phyloP scores from a whole-genome alignment of 2,113 vertebrate species.

The Synodontis membranacea region DNA sequence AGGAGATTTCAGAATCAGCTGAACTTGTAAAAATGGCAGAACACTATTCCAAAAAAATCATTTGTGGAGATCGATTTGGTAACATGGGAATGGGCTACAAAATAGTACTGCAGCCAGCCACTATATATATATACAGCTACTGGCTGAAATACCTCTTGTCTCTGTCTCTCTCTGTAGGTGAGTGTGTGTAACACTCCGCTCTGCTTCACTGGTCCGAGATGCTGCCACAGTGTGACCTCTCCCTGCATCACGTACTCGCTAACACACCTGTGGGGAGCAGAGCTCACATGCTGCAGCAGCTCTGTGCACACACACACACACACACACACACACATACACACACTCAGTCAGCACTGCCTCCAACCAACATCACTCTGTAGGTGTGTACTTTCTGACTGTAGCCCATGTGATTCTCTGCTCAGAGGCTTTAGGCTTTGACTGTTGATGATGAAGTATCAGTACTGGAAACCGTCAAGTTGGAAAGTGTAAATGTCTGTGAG shows the following conservation, averaged over 20 bases:
- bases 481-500: too few relatives aligned
- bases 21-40: neutral
- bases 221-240: slow-evolving; percentile 75
- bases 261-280: slow-evolving; percentile 52
- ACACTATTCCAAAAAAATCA: neutral
- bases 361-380: neutral
- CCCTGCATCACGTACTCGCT: slow-evolving; percentile 49
- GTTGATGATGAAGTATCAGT: neutral
- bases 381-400: neutral
- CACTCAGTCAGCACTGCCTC: neutral
- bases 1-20: neutral
- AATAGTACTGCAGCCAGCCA: neutral
- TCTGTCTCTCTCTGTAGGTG: slow-evolving; percentile 67
- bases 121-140: neutral
- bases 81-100: neutral
- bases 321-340: slow-evolving; percentile 25
- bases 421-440: too few relatives aligned
- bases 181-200: slow-evolving; percentile 73
- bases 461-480: too few relatives aligned
- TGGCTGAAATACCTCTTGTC: slow-evolving; percentile 73
- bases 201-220: slow-evolving; percentile 68
- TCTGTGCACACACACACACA: slow-evolving; percentile 59
- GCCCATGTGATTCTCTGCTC: neutral
- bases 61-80: neutral
- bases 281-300: slow-evolving; percentile 55